Evolutionary conservation across 1,140 invertebrate species (phyloP), one percentile per base, ranked within the genome.

Genomic region (Papilio aristodemus): DNA sequence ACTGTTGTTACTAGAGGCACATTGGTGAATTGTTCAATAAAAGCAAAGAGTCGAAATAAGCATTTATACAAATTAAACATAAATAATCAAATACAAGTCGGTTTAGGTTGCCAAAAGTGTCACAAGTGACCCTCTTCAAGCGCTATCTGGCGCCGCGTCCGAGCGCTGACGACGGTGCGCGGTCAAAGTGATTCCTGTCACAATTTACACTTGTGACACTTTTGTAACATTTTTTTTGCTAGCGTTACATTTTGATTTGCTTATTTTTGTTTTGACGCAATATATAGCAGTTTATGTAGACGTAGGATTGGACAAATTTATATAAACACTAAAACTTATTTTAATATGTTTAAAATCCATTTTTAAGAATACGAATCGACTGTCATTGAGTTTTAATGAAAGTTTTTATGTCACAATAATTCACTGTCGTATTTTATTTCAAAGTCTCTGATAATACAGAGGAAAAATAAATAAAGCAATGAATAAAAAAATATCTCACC

Each of bases 401-500:
- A 2, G 11, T 13, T 17, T 17, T 2, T 8, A 46, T 46, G 5
- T 46, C 5, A 14, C 1, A 14, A 0, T 22, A 41, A 41, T 25
- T 63, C 11, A 62, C 14, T 39, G 13, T 43, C 13, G n/a, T 50
- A 19, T 50, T 32, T 50, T 22, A 22, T 13, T 22, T 22, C 58
- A 57, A 68, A 36, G n/a, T 41, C 57, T 58, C 60, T 67, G 46
- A 32, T 11, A 43, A 25, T 36, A 19, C 14, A 39, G 39, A 37
- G 37, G 62, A 46, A 10, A 70, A 10, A 68, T 54, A 70, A 60
- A 72, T 60, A 41, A 19, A 39, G 46, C 10, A 59, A 74, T 68
- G 69, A 37, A 74, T 71, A 71, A 68, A 80, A 77, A 78, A 76
- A 69, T 72, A 67, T 71, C 74, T 84, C 78, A 85, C 79, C 79